Evolutionary conservation across 2,797 vertebrate genomes (phyloP), one percentile per base, ranked within the genome.

Genomic region (Typhlichthys eigenmanni): DNA sequence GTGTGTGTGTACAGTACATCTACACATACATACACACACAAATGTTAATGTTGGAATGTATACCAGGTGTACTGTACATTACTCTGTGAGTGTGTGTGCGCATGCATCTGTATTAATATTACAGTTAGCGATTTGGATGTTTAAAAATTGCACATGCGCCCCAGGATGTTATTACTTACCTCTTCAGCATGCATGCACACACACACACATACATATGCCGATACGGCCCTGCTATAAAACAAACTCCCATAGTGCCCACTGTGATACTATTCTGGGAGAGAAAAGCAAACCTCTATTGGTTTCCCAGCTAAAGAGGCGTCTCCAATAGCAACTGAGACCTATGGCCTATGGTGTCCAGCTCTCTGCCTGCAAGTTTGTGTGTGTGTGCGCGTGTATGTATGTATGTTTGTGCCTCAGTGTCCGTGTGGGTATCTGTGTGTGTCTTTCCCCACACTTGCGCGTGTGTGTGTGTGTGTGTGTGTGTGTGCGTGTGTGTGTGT

Each of bases 261-360:
- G 63, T 43, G 47, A 82, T 69, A 75, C 72, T 78, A 83, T 88
- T 90, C 84, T 84, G 69, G 84, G 85, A 80, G 68, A 76, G 66
- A 81, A 69, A 12, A 63, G 61, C 69, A 80, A 84, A 68, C 83
- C 82, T 85, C 78, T 76, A 76, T 80, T 72, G 75, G 68, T 80
- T 72, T 59, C 67, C 74, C 66, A 66, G 76, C 76, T 68, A 60
- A 80, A 74, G 78, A 80, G 66, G 85, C 10, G 69, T 89, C 83
- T 89, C 89, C 84, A 86, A 84, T 87, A 73, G 85, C 86, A 88
- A 89, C 85, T 72, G 76, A 81, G 77, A 86, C 82, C 88, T 74
- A 68, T 83, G 80, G 64, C 80, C 81, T 19, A 53, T 67, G 68
- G 73, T 11, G 60, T 75, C 74, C 88, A 88, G 72, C 86, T 84